phyloP scores from a whole-genome alignment of 2,888 invertebrate species.

The Caenorhabditis sinica region DNA sequence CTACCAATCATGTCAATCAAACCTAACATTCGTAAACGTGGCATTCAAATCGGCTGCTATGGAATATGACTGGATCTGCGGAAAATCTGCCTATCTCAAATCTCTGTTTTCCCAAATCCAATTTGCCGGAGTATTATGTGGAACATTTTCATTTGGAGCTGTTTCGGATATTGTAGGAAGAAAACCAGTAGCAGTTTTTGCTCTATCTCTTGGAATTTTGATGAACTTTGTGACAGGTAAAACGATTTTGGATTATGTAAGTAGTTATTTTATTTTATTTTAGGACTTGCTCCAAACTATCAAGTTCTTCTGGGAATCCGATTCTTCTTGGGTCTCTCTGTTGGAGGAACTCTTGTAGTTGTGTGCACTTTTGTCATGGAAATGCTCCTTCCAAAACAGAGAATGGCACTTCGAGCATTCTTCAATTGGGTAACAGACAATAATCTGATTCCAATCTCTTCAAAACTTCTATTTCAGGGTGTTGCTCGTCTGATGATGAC shows the following conservation, averaged over 20 bases:
- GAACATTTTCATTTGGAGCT: constrained; percentile 81
- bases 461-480: constrained; percentile 62
- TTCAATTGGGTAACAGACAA: constrained; percentile 81
- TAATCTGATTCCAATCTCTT: neutral
- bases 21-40: constrained; percentile 77
- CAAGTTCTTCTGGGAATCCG: constrained; percentile 63
- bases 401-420: constrained; percentile 83
- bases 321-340: constrained; percentile 73
- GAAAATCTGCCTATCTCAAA: constrained; percentile 71
- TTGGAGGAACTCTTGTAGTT: constrained; percentile 81
- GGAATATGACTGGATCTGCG: constrained; percentile 81
- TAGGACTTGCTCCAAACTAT: constrained; percentile 63
- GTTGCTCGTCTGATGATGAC: constrained; percentile 80
- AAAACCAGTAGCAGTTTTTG: constrained; percentile 75
- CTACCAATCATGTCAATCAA: constrained; percentile 69
- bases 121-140: constrained; percentile 73
- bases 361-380: constrained; percentile 83
- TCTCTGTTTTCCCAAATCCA: constrained; percentile 80
- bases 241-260: neutral
- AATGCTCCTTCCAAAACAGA: constrained; percentile 82
- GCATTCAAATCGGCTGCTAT: constrained; percentile 81
- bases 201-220: constrained; percentile 76
- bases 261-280: neutral
- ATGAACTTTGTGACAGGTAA: constrained; percentile 76
- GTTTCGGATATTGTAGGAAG: constrained; percentile 74